Conservation (phyloP, 2,113 vertebrate genomes). For the Aspiorhynchus laticeps region DNA sequence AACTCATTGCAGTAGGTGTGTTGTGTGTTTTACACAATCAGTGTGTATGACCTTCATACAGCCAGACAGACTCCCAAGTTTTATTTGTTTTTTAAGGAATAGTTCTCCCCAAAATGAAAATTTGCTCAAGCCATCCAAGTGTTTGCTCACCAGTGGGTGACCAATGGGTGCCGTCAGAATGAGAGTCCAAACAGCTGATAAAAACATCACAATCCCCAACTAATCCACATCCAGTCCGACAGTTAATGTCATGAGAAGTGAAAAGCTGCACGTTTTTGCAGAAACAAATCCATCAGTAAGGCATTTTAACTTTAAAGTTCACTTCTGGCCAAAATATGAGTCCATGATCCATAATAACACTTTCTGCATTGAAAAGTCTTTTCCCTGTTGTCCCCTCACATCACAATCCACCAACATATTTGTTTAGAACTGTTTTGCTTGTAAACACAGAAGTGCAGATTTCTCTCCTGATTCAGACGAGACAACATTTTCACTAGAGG, state of each 20-base stretch:
- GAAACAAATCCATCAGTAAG: not conserved
- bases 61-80: not conserved
- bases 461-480: no score
- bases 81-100: not conserved
- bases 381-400: no score
- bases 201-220: no score
- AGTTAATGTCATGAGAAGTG: not conserved
- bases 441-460: no score
- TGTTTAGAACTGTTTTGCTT: not conserved
- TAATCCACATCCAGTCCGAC: not conserved
- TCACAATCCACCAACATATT: no score
- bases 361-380: not conserved
- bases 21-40: not conserved
- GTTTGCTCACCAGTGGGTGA: not conserved
- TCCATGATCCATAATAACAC: not conserved
- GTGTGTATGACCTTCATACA: not conserved
- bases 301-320: not conserved
- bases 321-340: not conserved
- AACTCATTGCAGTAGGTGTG: constrained; percentile 15
- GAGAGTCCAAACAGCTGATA: no score
- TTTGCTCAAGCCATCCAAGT: not conserved
- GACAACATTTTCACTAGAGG: no score
- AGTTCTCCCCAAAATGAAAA: not conserved
- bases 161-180: not conserved
- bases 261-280: not conserved